Evolutionary conservation across 2,888 invertebrate genomes (phyloP).

Genomic region (Synergus japonicus): DNA sequence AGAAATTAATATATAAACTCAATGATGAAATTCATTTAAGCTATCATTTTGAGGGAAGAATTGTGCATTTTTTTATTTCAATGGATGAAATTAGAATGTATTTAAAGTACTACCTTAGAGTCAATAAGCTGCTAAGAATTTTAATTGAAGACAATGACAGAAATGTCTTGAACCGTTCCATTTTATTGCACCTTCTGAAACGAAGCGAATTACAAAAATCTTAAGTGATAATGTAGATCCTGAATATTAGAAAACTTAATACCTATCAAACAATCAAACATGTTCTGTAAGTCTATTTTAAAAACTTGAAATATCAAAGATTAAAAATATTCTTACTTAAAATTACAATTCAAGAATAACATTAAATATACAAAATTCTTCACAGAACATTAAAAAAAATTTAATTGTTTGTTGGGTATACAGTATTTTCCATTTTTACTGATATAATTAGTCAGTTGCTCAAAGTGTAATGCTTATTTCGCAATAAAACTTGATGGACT

Average conservation of each 20-base stretch:
- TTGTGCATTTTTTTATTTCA: no score
- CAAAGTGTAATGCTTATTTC: slow-evolving; percentile 51
- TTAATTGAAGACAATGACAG: background rate
- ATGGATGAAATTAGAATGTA: no score
- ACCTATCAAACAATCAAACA: background rate
- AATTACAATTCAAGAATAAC: background rate
- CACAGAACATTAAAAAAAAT: background rate
- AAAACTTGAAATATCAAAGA: background rate
- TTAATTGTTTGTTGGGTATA: background rate
- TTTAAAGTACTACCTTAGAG: slow-evolving; percentile 1
- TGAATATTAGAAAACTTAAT: background rate
- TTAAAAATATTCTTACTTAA: background rate
- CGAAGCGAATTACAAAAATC: slow-evolving; percentile 2
- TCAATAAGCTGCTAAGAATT: slow-evolving; percentile 3
- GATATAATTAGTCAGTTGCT: slow-evolving; percentile 64
- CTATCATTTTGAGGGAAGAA: no score
- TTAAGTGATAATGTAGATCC: slow-evolving; percentile 7
- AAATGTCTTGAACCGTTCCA: background rate
- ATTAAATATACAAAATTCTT: background rate
- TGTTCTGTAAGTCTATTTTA: slow-evolving; percentile 1
- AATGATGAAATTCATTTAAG: no score
- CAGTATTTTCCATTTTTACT: slow-evolving; percentile 7
- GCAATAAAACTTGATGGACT: slow-evolving; percentile 21
- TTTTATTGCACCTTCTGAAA: background rate
- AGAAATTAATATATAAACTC: no score